These are phyloP conservation scores for Acipenser oxyrinchus DNA, from an alignment of 2,797 vertebrate species.

Conservation along the genomic window DNA sequence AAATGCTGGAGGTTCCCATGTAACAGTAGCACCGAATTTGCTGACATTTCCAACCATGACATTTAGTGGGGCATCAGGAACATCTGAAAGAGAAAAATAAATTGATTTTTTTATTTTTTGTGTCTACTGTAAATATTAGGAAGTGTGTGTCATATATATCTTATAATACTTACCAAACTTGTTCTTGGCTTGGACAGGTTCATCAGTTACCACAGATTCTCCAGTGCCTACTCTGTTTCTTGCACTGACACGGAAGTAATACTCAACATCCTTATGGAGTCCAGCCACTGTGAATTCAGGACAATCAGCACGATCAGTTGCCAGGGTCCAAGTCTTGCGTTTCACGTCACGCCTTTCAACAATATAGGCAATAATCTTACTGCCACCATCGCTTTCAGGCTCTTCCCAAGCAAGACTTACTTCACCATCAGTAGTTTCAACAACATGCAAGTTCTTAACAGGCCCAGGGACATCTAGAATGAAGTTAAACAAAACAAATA, in stretches of 20 bases:
- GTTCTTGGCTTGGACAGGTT: constrained; percentile 88
- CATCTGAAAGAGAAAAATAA: constrained; percentile 53
- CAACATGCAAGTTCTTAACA: constrained; percentile 85
- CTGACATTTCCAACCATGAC: constrained; percentile 76
- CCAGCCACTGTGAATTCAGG: constrained; percentile 88
- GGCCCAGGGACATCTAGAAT: constrained; percentile 83
- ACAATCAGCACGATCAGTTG: constrained; percentile 76
- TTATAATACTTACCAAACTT: constrained; percentile 77
- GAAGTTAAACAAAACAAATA: not conserved
- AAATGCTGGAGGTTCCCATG: constrained; percentile 82
- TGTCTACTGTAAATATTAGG: no score
- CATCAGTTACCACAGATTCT: constrained; percentile 82
- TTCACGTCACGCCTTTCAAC: constrained; percentile 88
- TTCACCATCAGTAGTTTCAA: constrained; percentile 88
- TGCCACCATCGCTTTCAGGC: constrained; percentile 86
- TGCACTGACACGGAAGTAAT: constrained; percentile 91
- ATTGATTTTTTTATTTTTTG: no score
- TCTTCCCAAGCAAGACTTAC: constrained; percentile 92
- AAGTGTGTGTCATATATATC: no score
- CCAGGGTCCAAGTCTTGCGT: constrained; percentile 92
- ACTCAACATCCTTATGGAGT: constrained; percentile 83
- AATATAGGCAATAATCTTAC: constrained; percentile 82
- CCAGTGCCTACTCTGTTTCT: constrained; percentile 88
- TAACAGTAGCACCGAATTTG: constrained; percentile 83
- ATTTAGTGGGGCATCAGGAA: constrained; percentile 87